Conservation (phyloP, 2,797 vertebrate genomes). For the Heliangelus exortis region DNA sequence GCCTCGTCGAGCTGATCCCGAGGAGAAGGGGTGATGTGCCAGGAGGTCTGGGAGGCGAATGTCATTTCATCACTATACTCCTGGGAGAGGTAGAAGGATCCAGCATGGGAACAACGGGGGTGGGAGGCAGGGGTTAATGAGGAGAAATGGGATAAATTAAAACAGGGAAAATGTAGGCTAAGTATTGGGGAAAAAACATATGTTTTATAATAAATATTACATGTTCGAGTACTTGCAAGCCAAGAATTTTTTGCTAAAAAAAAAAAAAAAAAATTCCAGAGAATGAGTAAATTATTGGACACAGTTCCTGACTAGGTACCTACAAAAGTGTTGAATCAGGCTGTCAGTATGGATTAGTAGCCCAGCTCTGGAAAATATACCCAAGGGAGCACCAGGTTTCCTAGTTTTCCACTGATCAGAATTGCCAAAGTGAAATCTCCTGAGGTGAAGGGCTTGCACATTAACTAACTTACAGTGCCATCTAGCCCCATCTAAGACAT, state of each 20-base stretch:
- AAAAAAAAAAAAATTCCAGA: constrained; percentile 28
- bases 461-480: constrained; percentile 72
- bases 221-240: constrained; percentile 20
- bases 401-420: constrained; percentile 15
- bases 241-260: constrained; percentile 36
- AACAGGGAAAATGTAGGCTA: constrained; percentile 23
- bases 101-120: constrained; percentile 48
- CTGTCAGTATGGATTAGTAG: not conserved
- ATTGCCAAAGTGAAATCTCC: constrained; percentile 11
- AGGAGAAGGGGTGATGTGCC: constrained; percentile 53
- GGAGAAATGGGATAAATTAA: constrained; percentile 57
- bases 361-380: constrained; percentile 20
- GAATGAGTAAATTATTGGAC: constrained; percentile 49
- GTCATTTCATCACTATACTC: constrained; percentile 51
- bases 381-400: constrained; percentile 44
- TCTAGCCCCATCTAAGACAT: constrained; percentile 59
- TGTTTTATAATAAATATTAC: constrained; percentile 29
- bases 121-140: constrained; percentile 47
- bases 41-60: constrained; percentile 48
- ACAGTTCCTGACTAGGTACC: constrained; percentile 19
- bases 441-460: constrained; percentile 23
- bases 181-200: constrained; percentile 44
- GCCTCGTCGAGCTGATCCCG: not conserved
- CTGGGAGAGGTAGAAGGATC: constrained; percentile 41
- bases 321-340: constrained; percentile 40